These are phyloP conservation scores for Ctena decussata DNA, from an alignment of 2,888 invertebrate genomes.

Conservation along the genomic window DNA sequence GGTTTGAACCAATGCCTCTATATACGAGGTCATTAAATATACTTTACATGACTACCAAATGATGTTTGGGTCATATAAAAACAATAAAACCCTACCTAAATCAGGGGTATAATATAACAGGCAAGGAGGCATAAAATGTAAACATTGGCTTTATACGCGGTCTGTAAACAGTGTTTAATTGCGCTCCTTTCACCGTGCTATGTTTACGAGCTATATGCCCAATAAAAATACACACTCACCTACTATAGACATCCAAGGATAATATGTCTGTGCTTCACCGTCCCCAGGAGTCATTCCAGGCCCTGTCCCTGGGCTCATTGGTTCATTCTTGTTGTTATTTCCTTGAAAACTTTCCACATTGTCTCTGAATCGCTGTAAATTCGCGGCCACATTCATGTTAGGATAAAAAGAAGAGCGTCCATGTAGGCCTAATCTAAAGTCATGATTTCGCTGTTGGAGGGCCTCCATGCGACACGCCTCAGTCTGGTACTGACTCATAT, in stretches of 20 bases:
- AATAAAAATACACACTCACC: slow-evolving; percentile 72
- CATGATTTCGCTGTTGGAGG: slow-evolving; percentile 79
- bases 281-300: slow-evolving; percentile 71
- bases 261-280: slow-evolving; percentile 79
- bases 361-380: slow-evolving; percentile 78
- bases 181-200: slow-evolving; percentile 3
- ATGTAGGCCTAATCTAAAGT: slow-evolving; percentile 81
- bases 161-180: slow-evolving; percentile 30
- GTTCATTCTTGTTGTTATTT: slow-evolving; percentile 72
- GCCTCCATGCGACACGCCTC: slow-evolving; percentile 85
- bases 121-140: slow-evolving; percentile 12
- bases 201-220: neutral
- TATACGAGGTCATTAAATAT: neutral
- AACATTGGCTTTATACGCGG: slow-evolving; percentile 9
- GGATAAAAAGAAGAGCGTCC: slow-evolving; percentile 81
- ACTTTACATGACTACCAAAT: slow-evolving; percentile 1
- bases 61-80: slow-evolving; percentile 21
- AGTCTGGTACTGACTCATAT: slow-evolving; percentile 79
- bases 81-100: slow-evolving; percentile 23
- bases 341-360: slow-evolving; percentile 72
- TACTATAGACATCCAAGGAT: slow-evolving; percentile 85
- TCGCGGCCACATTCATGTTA: slow-evolving; percentile 81
- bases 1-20: neutral
- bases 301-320: slow-evolving; percentile 78
- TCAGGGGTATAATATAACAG: slow-evolving; percentile 9